Base-by-base conservation (phyloP, 1,140 invertebrate species). In the Euura lappo region DNA sequence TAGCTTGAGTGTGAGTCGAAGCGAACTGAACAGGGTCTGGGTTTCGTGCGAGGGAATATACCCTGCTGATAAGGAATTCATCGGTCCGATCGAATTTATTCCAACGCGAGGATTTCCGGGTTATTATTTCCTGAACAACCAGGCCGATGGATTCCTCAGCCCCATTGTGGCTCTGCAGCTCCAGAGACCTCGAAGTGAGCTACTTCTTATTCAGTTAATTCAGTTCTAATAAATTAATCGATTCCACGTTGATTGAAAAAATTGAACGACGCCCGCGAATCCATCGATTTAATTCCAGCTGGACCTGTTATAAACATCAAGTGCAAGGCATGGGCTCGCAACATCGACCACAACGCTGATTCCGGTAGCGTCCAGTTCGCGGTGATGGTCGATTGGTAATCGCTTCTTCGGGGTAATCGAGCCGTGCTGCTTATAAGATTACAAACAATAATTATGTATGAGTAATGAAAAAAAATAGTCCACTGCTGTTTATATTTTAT, bases 341-440 rank as follows among this genome's bases (percentile, higher is more conserved):
- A 97, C 86, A 97, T 98, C 72, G 86, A 89, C 7, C 94, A 96
- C 79, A 92, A 94, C 84, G 90, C 93, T 71, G 90, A 91, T 80
- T 94, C 96, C n/a, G 90, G 92, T 78, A 92, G 94, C 45, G 95
- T 97, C 13, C 95, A 97, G 84, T 97, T 97, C 83, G 96, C 97
- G 86, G 85, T 98, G 46, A 90, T 97, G 88, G 92, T 97, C 75
- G 95, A 97, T 89, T 97, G 94, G 28, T 28, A 28, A 28, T 28
- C 28, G 28, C 28, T 28, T 28, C 28, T 28, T 28, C 28, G 28
- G 28, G 28, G 28, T 28, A 28, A 28, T 28, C 1, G 1, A 28
- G 28, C 0, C 28, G 28, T 28, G 28, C 28, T 28, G 28, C 28
- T 28, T 28, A 28, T 28, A 28, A 28, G 28, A 28, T 28, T 28